These are phyloP conservation scores for Marisa cornuarietis DNA, from an alignment of 1,140 invertebrate genomes.

Conservation along the genomic window DNA sequence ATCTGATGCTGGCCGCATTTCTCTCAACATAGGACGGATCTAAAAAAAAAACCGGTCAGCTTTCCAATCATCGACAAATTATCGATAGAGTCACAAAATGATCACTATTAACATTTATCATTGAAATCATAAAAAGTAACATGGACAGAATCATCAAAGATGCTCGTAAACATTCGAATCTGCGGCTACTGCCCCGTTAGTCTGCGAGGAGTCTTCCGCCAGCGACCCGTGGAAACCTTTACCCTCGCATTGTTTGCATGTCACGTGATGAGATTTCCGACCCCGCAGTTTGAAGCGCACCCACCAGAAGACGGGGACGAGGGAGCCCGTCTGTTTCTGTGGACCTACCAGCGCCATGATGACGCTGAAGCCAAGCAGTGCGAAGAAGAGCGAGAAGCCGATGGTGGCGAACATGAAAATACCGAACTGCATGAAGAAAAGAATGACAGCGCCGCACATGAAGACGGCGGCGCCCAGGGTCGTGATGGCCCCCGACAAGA, in stretches of 20 bases:
- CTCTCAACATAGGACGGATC: too few species aligned
- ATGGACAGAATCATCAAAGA: too few species aligned
- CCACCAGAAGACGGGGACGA: slow-evolving; percentile 31
- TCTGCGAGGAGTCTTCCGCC: neutral
- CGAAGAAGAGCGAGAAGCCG: slow-evolving; percentile 54
- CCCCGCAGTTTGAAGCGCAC: slow-evolving; percentile 19
- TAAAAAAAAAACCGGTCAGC: too few species aligned
- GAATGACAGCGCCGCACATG: slow-evolving; percentile 51
- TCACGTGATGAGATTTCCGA: slow-evolving; percentile 7
- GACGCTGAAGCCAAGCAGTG: slow-evolving; percentile 47
- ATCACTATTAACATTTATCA: too few species aligned
- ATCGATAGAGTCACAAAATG: too few species aligned
- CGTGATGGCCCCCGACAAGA: slow-evolving; percentile 53
- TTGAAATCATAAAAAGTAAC: too few species aligned
- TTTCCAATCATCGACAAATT: too few species aligned
- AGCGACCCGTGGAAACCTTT: slow-evolving; percentile 12
- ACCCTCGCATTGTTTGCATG: slow-evolving; percentile 18
- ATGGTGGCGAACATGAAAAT: slow-evolving; percentile 59
- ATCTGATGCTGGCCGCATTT: too few species aligned
- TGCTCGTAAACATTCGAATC: too few species aligned
- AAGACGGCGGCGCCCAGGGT: slow-evolving; percentile 53
- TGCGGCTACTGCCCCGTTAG: too few species aligned
- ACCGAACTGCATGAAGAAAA: slow-evolving; percentile 55
- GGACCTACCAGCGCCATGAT: slow-evolving; percentile 52
- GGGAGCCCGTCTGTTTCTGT: slow-evolving; percentile 39